Evolutionary conservation across 2,888 invertebrate genomes (phyloP), one percentile per base, ranked within the genome.

Genomic region (Troglohyphantes excavatus): DNA sequence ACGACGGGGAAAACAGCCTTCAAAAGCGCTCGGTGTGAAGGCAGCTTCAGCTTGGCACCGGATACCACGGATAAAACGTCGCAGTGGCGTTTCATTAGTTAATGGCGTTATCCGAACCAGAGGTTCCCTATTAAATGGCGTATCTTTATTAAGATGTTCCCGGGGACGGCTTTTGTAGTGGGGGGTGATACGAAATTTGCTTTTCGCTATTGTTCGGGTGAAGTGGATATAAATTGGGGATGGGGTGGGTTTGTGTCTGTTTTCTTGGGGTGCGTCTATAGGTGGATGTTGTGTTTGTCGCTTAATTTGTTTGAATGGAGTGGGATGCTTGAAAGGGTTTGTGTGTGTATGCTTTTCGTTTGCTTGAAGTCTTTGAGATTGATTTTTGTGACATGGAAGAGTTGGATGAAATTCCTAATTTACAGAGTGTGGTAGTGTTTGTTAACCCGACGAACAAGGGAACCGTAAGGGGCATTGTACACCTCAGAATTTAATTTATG

Each of bases 41-140:
- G 53, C 13, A 53, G 53, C 53, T 53, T 53, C 13, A n/a, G 53
- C n/a, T 53, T 53, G 5, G 0, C 53, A 6, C 73, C 53, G 59
- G 73, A 59, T 27, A 27, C 26, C 23, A 67, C 23, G 21, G 27
- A 27, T 59, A 73, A 73, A 68, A 68, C 29, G 29, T n/a, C n/a
- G 27, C 33, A 9, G 59, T 26, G 3, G 39, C 67, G 17, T 68
- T 79, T 79, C 79, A 68, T 79, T 79, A 79, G 79, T 79, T 67
- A 67, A 79, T 68, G 79, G 67, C n/a, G 27, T 68, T 27, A 79
- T 26, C 68, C 27, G 46, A 79, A 79, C 67, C 43, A 53, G 68
- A 53, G 53, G 53, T n/a, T 53, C 17, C n/a, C 2, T 53, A n/a
- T 53, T n/a, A 53, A 53, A 53, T 53, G 53, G 53, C n/a, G 53